Evolutionary conservation across 1,140 invertebrate species (phyloP), one percentile per base, ranked within the genome.

Genomic region (Phenacoccus solenopsis): DNA sequence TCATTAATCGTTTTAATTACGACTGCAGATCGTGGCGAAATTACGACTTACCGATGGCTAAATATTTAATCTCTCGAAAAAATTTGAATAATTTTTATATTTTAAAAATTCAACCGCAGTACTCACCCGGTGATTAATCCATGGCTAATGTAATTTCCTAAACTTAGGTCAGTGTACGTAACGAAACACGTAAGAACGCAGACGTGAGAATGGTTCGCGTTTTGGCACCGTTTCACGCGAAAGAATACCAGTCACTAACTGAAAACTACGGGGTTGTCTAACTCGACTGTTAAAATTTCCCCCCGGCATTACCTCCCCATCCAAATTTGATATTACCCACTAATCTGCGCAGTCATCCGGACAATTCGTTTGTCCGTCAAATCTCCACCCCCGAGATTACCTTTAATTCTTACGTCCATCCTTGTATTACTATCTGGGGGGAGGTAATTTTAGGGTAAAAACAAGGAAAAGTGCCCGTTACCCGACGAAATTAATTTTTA

Each of bases 281-380:
- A 64, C 59, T 25, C 59, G 21, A 25, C 59, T 64, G 59, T 64
- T 64, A 64, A 64, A 64, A 25, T 64, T 64, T 64, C 59, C 21
- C 25, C 59, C n/a, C 59, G 59, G 25, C 59, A 24, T 27, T 27
- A 25, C 59, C 22, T 25, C 22, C 13, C 21, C 21, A 27, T 25
- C 59, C 59, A 64, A 64, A 64, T 64, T 64, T 64, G 59, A 64
- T 64, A 64, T 64, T 64, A 64, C 25, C 59, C 59, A 64, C 59
- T 64, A 64, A 64, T 64, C 59, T 64, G 59, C 59, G 59, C 59
- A 64, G 59, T 64, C 59, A 64, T 64, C 59, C 59, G 59, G 22
- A 64, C 59, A 64, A 64, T 64, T 64, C 59, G 59, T 64, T 64
- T 64, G 59, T 64, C 59, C 59, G 59, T 64, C 59, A 64, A 64